These are phyloP conservation scores for Coremacera marginata DNA, from an alignment of 2,888 invertebrate species.

Conservation along the genomic window DNA sequence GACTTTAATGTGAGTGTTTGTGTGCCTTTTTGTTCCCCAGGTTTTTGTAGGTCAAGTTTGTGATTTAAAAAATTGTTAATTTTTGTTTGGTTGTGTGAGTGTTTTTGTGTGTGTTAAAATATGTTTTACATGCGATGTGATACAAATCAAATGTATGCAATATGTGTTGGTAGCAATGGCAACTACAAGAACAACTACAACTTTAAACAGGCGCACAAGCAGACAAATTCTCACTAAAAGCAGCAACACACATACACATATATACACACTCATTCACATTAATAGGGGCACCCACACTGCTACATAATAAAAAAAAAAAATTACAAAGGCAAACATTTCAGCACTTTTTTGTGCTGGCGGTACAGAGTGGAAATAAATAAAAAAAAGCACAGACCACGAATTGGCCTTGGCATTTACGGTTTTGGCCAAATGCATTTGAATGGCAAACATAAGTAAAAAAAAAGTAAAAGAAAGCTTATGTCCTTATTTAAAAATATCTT, in stretches of 20 bases:
- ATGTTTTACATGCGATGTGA: slow-evolving; percentile 19
- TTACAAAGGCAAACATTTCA: neutral
- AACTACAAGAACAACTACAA: slow-evolving; percentile 25
- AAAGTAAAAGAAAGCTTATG: neutral
- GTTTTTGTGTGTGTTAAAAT: slow-evolving; percentile 5
- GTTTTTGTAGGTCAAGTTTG: slow-evolving; percentile 33
- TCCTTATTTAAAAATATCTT: no score
- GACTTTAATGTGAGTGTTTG: neutral
- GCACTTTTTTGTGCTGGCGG: neutral
- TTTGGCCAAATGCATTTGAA: neutral
- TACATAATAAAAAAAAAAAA: neutral
- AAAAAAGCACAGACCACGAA: neutral
- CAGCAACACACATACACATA: neutral
- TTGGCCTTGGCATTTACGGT: slow-evolving; percentile 25
- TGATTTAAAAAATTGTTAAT: neutral
- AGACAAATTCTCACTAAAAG: neutral
- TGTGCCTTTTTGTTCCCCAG: neutral
- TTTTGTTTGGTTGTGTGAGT: neutral
- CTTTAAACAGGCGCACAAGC: neutral
- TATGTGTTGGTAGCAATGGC: slow-evolving; percentile 43
- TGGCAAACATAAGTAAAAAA: neutral
- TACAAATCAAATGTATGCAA: slow-evolving; percentile 23
- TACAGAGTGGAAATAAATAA: neutral
- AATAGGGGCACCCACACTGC: neutral
- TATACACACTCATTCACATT: neutral